Evolutionary conservation across 1,140 invertebrate species (phyloP), one percentile per base, ranked within the genome.

Genomic region (Diprion similis): DNA sequence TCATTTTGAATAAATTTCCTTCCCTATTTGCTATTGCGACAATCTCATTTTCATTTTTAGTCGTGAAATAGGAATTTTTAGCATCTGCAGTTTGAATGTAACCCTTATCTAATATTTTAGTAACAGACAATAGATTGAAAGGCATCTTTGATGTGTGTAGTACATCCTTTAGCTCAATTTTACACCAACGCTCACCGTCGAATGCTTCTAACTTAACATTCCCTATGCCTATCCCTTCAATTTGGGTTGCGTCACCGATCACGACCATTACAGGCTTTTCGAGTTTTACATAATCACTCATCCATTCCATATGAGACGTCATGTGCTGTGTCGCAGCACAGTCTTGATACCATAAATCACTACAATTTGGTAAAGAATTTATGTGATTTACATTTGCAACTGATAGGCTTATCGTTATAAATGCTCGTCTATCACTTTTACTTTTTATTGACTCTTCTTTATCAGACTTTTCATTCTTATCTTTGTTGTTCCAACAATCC

Each of bases 91-190:
- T 69, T 47, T 78, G 74, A 10, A 73, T 8, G 68, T 78, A 77
- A 1, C 77, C 75, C 76, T 77, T 78, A 47, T 78, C 76, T 10
- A 83, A 64, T 51, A 77, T 76, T 67, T 77, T 73, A 1, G 47
- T 75, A 0, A 79, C 78, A 17, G 77, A 83, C 71, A 83, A 79
- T 17, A 80, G 51, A 69, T 82, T 82, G 17, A 80, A 79, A 2
- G 69, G 72, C 11, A 81, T 45, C 10, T 79, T 71, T 11, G 80
- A 78, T 13, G 80, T 78, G 77, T 77, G 77, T 11, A 81, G 68
- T 1, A 80, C 79, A 73, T 81, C 70, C 68, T 76, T 75, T 13
- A 83, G 47, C 0, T 75, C 15, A 0, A 76, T 73, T 75, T 75
- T 24, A 13, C 73, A 71, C 78, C 78, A 83, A 4, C 67, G 2